Base-by-base conservation (phyloP, 2,888 invertebrate genomes). In the Eurois occulta region DNA sequence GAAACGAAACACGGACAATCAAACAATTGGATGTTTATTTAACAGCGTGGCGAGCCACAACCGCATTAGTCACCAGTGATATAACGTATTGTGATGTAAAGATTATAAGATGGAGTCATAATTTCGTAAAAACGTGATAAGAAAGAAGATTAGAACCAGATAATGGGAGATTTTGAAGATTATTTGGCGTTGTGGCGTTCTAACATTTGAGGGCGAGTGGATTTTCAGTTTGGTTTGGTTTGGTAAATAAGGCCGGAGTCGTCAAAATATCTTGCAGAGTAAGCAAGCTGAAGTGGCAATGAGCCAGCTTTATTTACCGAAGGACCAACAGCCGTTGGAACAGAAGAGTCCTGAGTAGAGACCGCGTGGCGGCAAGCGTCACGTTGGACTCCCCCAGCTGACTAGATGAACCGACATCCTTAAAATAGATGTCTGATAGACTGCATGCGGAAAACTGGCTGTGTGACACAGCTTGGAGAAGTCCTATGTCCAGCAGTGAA, bases 11-110 rank as follows among this genome's bases (percentile, higher is more conserved):
- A 72, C 78, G 78, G 83, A 88, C 89, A 90, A 87, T 91, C 79
- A 87, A 89, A 90, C 89, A 91, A 91, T 90, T 77, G 81, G 46
- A 84, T 92, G 90, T 93, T 92, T 93, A 88, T 90, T 87, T 90
- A 88, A 89, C 85, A 87, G 86, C 78, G 83, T 82, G 83, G 78
- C 84, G 73, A 85, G 81, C 75, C 82, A 84, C 72, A 77, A 80
- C 73, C 55, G 41, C 58, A 77, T 90, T 89, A 86, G 80, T 92
- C 91, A 92, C 81, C 86, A 86, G 76, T 89, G 87, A 91, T 89
- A 91, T 88, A 90, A 91, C 88, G 52, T 85, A 75, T 79, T 78
- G 66, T 86, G 82, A 89, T 86, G 84, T 81, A 86, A 85, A 86
- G 78, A 85, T 77, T 76, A 86, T 85, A 70, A 64, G 78, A 87